These are phyloP conservation scores for Herpetotheres cachinnans DNA, from an alignment of 2,113 vertebrate genomes.

Conservation along the genomic window DNA sequence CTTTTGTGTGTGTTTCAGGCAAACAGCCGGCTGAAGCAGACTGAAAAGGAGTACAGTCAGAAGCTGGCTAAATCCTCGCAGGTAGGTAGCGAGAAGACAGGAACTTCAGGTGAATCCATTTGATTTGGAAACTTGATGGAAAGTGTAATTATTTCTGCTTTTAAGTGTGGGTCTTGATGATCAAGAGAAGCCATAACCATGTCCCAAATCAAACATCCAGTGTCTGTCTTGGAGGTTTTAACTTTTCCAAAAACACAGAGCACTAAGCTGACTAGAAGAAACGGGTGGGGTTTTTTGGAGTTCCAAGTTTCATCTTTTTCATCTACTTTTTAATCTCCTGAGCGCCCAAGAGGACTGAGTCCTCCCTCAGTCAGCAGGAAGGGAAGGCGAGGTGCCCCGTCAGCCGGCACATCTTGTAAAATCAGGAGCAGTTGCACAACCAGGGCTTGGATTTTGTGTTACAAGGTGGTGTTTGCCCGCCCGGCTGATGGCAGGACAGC, in stretches of 20 bases:
- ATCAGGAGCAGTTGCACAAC: background rate
- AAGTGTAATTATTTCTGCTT: background rate
- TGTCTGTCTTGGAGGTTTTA: background rate
- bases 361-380: background rate
- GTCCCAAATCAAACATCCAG: background rate
- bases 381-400: background rate
- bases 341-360: background rate
- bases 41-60: constrained; percentile 85
- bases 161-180: background rate
- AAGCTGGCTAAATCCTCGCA: constrained; percentile 85
- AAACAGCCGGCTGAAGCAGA: constrained; percentile 86
- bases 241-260: background rate
- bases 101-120: background rate
- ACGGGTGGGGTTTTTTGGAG: background rate
- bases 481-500: background rate
- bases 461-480: background rate
- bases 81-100: constrained; percentile 76
- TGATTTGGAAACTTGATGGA: background rate
- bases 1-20: constrained; percentile 80
- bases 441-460: background rate
- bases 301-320: background rate
- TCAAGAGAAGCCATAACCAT: accelerated
- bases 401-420: background rate
- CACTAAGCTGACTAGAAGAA: background rate
- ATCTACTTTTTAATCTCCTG: background rate